Evolutionary conservation across 2,113 vertebrate genomes (phyloP), one percentile per base, ranked within the genome.

Genomic region (Eulacestoma nigropectus): DNA sequence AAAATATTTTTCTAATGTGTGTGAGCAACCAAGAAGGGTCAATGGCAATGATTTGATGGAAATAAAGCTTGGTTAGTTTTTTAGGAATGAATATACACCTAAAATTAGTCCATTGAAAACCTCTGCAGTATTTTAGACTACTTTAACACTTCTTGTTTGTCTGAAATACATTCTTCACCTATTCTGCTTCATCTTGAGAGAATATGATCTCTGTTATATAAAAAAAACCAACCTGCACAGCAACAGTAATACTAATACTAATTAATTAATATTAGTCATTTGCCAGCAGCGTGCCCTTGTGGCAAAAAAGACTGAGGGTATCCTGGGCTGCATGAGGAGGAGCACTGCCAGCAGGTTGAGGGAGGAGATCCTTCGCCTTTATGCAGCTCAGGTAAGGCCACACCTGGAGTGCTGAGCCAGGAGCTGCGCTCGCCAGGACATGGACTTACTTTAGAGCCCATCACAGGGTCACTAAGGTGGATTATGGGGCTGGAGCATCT

Each of bases 331-430:
- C 7, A 32, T 39, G 13, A 65, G 76, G 10, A 76, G 8, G 1
- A 82, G 19, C 20, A n/a, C 2, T 39, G 56, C 18, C n/a, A 68
- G 59, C 6, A 62, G 12, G 35, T 2, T 0, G 0, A 73, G 21
- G 29, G 23, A 67, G 10, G 13, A 70, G 33, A 82, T 11, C 21
- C 21, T 39, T 62, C 10, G 17, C 29, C 37, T 50, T 10, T 19
- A 10, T 22, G 65, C 39, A 63, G 62, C 42, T 55, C 8, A 10
- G 9, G 6, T 17, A 72, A 83, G 25, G 20, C 50, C 26, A n/a
- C 8, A 55, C 5, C 37, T 60, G 29, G 33, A 85, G 44, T 26
- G 8, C 7, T 37, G 44, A 11, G 13, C 17, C 22, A 47, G 35
- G 13, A 37, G 29, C 59, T 42, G 50, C 29, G 42, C 13, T 39